These are phyloP conservation scores for Galeopsomyia nigrocyanea DNA, from an alignment of 2,888 invertebrate genomes.

Conservation along the genomic window DNA sequence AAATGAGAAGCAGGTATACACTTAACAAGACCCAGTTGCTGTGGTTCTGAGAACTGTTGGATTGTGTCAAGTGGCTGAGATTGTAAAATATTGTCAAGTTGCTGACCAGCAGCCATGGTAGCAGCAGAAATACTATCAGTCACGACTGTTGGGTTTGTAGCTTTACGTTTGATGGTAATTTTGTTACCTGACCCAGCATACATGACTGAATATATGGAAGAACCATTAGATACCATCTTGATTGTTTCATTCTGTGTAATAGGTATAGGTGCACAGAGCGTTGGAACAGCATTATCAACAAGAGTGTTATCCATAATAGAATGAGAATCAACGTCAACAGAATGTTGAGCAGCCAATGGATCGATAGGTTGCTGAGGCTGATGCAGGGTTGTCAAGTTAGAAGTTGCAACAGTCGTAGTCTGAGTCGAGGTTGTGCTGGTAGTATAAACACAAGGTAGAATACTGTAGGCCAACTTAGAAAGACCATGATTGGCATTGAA, in stretches of 20 bases:
- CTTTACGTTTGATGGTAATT: constrained; percentile 86
- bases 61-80: background rate
- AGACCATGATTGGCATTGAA: constrained; percentile 81
- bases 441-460: constrained; percentile 81
- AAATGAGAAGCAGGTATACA: constrained; percentile 65
- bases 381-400: constrained; percentile 3
- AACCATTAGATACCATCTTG: constrained; percentile 72
- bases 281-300: too few relatives aligned
- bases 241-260: constrained; percentile 51
- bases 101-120: constrained; percentile 62
- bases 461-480: constrained; percentile 81
- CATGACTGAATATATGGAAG: constrained; percentile 82
- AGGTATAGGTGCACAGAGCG: too few relatives aligned
- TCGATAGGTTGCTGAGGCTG: background rate
- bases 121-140: constrained; percentile 57
- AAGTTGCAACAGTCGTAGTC: constrained; percentile 60
- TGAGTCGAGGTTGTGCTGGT: constrained; percentile 74
- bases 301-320: too few relatives aligned
- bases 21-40: constrained; percentile 62
- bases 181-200: constrained; percentile 86
- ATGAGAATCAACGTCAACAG: constrained; percentile 48
- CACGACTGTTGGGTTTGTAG: constrained; percentile 51
- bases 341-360: constrained; percentile 49
- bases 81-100: constrained; percentile 45
- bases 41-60: constrained; percentile 54